Percentiles rank a stretch among this genome's conserved stretches.
Evolutionary conservation across 2,888 invertebrate genomes (phyloP).

Genomic region (Dasysyrphus albostriatus): DNA sequence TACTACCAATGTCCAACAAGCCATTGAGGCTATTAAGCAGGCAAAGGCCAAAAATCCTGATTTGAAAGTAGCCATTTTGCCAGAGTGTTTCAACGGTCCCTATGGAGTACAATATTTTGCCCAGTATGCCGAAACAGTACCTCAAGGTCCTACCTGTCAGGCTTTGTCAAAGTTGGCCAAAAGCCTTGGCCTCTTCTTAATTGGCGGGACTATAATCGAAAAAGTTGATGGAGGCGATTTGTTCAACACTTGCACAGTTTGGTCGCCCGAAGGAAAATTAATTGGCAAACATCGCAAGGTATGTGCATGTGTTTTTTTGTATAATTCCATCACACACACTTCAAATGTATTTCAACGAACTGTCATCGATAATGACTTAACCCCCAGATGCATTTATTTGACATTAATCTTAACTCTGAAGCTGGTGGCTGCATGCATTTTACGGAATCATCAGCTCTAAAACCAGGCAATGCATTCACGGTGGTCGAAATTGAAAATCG

Average conservation of each 20-base stretch:
- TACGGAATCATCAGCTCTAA: constrained; percentile 93
- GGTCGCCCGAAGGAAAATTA: constrained; percentile 90
- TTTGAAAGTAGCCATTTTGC: constrained; percentile 86
- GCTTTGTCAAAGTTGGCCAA: constrained; percentile 90
- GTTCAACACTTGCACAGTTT: constrained; percentile 95
- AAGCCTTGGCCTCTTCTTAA: constrained; percentile 90
- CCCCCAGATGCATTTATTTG: constrained; percentile 94
- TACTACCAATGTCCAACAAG: constrained; percentile 78
- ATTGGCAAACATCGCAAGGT: constrained; percentile 94
- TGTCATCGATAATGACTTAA: not conserved
- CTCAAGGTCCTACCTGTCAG: constrained; percentile 90
- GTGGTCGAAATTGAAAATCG: constrained; percentile 89
- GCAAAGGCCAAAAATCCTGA: constrained; percentile 79
- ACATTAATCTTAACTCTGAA: constrained; percentile 88
- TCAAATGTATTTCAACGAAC: not conserved
- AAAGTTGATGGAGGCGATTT: constrained; percentile 86
- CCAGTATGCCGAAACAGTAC: constrained; percentile 94
- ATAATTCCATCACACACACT: constrained; percentile 13
- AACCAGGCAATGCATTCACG: constrained; percentile 89
- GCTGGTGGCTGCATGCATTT: constrained; percentile 94
- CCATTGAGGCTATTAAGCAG: constrained; percentile 77
- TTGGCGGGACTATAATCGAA: constrained; percentile 97
- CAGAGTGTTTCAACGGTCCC: constrained; percentile 97
- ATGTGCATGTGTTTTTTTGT: constrained; percentile 62
- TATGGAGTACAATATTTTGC: constrained; percentile 92